A percentile compares a stretch with the other conserved stretches of the same genome.
Evolutionary conservation across 1,140 invertebrate genomes (phyloP).

Genomic region (Tribolium madens): DNA sequence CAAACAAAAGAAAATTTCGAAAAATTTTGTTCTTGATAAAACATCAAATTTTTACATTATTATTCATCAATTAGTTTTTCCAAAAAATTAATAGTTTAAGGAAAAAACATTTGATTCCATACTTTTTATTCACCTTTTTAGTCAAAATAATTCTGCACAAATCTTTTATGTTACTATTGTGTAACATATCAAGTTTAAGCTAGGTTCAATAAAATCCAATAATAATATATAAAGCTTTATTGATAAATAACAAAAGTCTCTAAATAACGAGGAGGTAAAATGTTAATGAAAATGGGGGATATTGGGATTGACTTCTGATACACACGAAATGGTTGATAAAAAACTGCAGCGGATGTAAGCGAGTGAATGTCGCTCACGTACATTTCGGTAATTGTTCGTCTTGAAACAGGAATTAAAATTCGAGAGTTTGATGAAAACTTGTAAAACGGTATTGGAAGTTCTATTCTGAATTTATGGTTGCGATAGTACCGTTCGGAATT

Average conservation of each 20-base stretch:
- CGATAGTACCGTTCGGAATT: constrained; percentile 8
- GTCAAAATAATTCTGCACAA: too few relatives aligned
- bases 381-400: background rate
- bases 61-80: too few relatives aligned
- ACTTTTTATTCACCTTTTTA: too few relatives aligned
- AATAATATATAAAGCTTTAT: background rate
- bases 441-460: background rate
- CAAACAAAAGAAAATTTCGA: too few relatives aligned
- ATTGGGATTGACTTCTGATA: background rate
- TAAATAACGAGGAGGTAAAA: background rate
- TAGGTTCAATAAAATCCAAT: too few relatives aligned
- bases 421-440: background rate
- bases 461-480: background rate
- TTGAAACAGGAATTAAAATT: background rate
- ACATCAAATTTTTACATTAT: too few relatives aligned
- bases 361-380: background rate
- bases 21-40: too few relatives aligned
- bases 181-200: too few relatives aligned
- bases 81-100: too few relatives aligned
- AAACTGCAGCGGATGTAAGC: background rate
- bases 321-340: background rate
- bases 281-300: background rate
- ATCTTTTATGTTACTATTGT: too few relatives aligned
- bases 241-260: background rate
- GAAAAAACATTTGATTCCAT: too few relatives aligned